phyloP scores from a whole-genome alignment of 2,113 vertebrate genomes.

The Prolemur simus region DNA sequence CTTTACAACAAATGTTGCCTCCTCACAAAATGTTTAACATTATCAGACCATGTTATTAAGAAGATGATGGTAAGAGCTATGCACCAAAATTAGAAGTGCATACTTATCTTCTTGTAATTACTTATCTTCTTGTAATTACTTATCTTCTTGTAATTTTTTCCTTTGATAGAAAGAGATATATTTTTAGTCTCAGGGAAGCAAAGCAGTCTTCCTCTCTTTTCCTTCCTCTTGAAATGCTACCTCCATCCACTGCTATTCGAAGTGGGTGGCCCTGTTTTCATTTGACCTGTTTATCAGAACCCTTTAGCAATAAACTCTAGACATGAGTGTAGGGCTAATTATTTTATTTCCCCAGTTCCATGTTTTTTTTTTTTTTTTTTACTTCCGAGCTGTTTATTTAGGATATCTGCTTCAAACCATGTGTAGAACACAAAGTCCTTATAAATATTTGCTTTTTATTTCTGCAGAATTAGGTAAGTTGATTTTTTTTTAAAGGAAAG shows the following conservation, averaged over 20 bases:
- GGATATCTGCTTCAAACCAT: not conserved
- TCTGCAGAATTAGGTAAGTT: not conserved
- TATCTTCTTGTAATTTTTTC: not conserved
- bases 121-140: not conserved
- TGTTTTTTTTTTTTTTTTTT: slow-evolving; percentile 25
- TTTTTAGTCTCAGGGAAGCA: not conserved
- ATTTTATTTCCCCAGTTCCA: not conserved
- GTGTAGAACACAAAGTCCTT: not conserved
- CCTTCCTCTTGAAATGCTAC: not conserved
- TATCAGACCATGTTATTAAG: not conserved
- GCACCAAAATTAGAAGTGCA: not conserved
- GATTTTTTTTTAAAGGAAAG: not conserved
- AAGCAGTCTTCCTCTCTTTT: not conserved
- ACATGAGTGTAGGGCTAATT: not conserved
- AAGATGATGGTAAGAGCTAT: not conserved
- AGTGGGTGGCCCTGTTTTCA: not conserved
- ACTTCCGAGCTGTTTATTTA: not conserved
- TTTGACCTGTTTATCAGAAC: not conserved
- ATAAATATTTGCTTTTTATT: slow-evolving; percentile 26
- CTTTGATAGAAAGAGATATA: not conserved
- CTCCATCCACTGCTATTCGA: not conserved
- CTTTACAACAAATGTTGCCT: not conserved
- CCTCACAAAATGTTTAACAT: not conserved
- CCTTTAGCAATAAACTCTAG: not conserved
- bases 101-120: not conserved